Percentiles rank a stretch among this genome's conserved stretches.
phyloP scores from a whole-genome alignment of 2,113 vertebrate genomes.

The Taurulus bubalis region DNA sequence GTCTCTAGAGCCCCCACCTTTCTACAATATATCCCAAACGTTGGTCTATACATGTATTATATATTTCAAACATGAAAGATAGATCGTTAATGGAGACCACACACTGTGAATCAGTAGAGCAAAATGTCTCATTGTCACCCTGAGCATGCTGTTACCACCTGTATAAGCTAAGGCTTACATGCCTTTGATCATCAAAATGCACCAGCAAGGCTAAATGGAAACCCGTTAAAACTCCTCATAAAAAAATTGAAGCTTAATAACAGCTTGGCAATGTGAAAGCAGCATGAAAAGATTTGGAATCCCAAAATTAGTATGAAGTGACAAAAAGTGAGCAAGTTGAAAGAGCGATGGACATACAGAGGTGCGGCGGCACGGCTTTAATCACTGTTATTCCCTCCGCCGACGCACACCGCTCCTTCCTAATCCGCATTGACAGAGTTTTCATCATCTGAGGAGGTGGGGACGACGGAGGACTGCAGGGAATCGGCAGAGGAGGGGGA shows the following conservation, averaged over 20 bases:
- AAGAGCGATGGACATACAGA: slow-evolving; percentile 57
- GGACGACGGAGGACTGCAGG: slow-evolving; percentile 58
- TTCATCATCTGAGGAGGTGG: slow-evolving; percentile 73
- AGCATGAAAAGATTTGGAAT: slow-evolving; percentile 67
- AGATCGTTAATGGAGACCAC: slow-evolving; percentile 35
- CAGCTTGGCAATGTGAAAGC: slow-evolving; percentile 56
- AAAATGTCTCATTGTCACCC: slow-evolving; percentile 12
- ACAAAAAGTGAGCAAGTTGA: slow-evolving; percentile 66
- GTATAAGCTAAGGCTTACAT: slow-evolving; percentile 26
- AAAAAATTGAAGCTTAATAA: slow-evolving; percentile 34
- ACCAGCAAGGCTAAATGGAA: slow-evolving; percentile 31
- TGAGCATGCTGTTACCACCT: slow-evolving; percentile 12
- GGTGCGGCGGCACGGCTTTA: slow-evolving; percentile 67
- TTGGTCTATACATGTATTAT: background rate
- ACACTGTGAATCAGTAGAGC: slow-evolving; percentile 28
- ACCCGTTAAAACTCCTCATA: slow-evolving; percentile 46
- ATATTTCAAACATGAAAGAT: slow-evolving; percentile 16
- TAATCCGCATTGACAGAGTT: slow-evolving; percentile 83
- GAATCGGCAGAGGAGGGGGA: slow-evolving; percentile 54
- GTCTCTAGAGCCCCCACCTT: background rate
- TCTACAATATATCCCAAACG: background rate
- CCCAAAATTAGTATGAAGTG: slow-evolving; percentile 74
- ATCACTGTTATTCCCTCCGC: slow-evolving; percentile 58
- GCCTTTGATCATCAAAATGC: slow-evolving; percentile 58
- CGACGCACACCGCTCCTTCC: slow-evolving; percentile 64